A percentile compares a stretch with the other conserved stretches of the same genome.
Evolutionary conservation across 2,113 vertebrate species (phyloP).

Genomic region (Sylvilagus bachmani): DNA sequence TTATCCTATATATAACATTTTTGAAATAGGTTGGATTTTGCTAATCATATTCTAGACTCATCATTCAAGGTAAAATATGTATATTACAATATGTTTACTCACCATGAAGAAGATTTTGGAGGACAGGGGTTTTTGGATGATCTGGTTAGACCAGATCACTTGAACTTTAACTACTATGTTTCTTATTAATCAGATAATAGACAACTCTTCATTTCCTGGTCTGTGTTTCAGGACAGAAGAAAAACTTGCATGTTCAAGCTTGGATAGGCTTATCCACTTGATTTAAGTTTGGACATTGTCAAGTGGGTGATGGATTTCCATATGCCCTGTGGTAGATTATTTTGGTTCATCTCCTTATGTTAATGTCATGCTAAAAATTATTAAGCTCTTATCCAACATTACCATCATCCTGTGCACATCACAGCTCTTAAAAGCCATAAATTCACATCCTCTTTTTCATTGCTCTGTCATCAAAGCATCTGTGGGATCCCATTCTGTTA

Average conservation of each 20-base stretch:
- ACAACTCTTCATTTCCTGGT: neutral
- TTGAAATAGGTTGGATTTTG: neutral
- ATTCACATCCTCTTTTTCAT: slow-evolving; percentile 1
- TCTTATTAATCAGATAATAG: accelerated
- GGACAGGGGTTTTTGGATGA: neutral
- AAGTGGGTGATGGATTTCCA: neutral
- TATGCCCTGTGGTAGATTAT: neutral
- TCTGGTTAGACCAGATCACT: neutral
- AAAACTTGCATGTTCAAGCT: neutral
- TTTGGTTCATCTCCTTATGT: neutral
- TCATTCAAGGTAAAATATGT: neutral
- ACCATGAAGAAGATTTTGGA: neutral
- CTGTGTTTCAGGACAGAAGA: neutral
- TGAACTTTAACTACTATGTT: neutral
- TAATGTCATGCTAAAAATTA: neutral
- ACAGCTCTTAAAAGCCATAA: neutral
- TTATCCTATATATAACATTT: neutral
- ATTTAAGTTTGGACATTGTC: neutral
- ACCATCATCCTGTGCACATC: neutral
- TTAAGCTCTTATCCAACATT: neutral
- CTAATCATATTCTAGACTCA: neutral
- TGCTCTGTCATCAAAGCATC: neutral
- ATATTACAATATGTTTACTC: neutral
- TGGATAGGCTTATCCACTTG: neutral
- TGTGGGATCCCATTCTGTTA: neutral